Percentiles rank a stretch among this genome's conserved stretches.
These are phyloP conservation scores for Musca vetustissima DNA, from an alignment of 1,140 invertebrate genomes.

Conservation along the genomic window DNA sequence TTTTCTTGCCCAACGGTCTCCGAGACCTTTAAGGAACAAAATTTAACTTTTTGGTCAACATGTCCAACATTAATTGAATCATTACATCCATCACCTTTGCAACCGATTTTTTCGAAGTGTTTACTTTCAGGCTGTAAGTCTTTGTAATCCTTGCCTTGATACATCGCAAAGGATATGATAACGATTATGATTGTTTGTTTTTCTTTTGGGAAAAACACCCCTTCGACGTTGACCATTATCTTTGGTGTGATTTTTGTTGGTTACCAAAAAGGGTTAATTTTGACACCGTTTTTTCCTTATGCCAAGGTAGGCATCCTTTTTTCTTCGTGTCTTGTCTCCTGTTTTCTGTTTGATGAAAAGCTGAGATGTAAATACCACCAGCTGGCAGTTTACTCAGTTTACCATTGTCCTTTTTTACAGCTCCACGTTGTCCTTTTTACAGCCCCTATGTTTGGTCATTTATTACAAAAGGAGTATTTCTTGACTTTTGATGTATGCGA, in stretches of 20 bases:
- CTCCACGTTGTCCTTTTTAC: too few relatives aligned
- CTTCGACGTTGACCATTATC: neutral
- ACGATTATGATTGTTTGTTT: neutral
- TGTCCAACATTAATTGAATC: slow-evolving; percentile 27
- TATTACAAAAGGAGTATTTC: neutral
- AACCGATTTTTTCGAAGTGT: neutral
- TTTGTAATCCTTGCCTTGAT: neutral
- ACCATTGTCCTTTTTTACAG: too few relatives aligned
- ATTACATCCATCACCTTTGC: slow-evolving; percentile 24
- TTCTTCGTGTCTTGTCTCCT: neutral
- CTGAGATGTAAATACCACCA: too few relatives aligned
- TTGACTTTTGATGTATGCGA: slow-evolving; percentile 10
- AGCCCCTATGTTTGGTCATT: too few relatives aligned
- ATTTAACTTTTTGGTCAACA: slow-evolving; percentile 19
- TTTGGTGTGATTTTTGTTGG: too few relatives aligned
- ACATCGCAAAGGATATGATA: too few relatives aligned
- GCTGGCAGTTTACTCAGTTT: too few relatives aligned
- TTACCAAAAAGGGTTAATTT: neutral
- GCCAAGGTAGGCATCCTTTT: neutral
- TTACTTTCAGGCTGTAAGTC: neutral
- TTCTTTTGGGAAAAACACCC: neutral
- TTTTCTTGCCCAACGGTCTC: neutral
- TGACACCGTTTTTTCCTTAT: too few relatives aligned
- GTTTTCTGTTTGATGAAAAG: neutral
- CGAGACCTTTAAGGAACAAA: neutral